Evolutionary conservation across 2,797 vertebrate genomes (phyloP).

Genomic region (Neosilurus mollespiculum): DNA sequence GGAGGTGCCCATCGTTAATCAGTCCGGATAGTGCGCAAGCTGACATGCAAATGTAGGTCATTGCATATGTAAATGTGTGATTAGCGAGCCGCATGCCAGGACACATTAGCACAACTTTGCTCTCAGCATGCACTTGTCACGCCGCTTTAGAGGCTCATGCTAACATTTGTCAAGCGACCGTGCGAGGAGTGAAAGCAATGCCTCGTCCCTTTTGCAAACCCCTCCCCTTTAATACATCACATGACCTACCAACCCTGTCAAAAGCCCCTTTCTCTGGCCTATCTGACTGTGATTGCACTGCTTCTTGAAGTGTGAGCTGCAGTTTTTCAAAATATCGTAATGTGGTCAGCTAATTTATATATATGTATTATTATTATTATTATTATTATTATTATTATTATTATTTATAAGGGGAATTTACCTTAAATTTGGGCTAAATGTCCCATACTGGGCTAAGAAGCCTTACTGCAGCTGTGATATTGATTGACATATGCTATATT

Average conservation of each 20-base stretch:
- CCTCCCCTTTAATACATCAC: background rate
- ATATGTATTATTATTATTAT: too few species aligned
- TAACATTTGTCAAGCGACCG: conserved; percentile 92
- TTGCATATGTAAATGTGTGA: conserved; percentile 99
- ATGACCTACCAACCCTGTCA: conserved; percentile 20
- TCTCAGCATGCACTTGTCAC: conserved; percentile 98
- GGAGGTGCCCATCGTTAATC: conserved; percentile 94
- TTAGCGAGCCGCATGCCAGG: conserved; percentile 97
- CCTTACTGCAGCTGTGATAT: background rate
- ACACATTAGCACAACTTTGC: conserved; percentile 97
- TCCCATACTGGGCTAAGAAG: too few species aligned
- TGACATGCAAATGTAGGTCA: conserved; percentile 99
- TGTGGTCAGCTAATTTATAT: too few species aligned
- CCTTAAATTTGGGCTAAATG: too few species aligned
- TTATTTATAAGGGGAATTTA: too few species aligned
- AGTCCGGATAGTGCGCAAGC: conserved; percentile 95
- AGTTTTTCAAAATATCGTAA: background rate
- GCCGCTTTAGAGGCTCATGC: conserved; percentile 87
- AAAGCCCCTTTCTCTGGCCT: background rate
- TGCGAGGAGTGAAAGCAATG: conserved; percentile 81
- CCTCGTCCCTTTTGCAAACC: conserved; percentile 60
- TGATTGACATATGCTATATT: background rate
- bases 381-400: too few species aligned
- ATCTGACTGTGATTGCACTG: background rate
- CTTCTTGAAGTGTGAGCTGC: background rate